Evolutionary conservation across 2,113 vertebrate species (phyloP).

Genomic region (Oryzias melastigma): DNA sequence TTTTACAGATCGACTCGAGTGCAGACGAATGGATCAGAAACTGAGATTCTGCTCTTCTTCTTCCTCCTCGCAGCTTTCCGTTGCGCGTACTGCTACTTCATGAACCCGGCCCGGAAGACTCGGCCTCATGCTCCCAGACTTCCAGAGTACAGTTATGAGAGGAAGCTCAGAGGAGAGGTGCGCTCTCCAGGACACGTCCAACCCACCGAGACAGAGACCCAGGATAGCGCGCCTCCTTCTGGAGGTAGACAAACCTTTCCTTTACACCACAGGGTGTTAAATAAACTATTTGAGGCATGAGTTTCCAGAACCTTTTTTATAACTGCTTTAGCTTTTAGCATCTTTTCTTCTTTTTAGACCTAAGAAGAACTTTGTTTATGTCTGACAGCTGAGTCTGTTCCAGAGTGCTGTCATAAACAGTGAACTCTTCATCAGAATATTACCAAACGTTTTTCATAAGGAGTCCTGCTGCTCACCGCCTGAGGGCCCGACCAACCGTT

Average conservation of each 20-base stretch:
- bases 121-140: slow-evolving; percentile 91
- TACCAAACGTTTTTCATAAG: too few relatives aligned
- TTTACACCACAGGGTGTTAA: too few relatives aligned
- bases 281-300: too few relatives aligned
- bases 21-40: background rate
- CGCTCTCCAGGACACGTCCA: slow-evolving; percentile 51
- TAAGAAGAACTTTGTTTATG: too few relatives aligned
- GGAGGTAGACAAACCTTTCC: slow-evolving; percentile 59
- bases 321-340: too few relatives aligned
- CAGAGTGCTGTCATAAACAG: too few relatives aligned
- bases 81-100: slow-evolving; percentile 95
- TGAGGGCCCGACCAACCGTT: background rate
- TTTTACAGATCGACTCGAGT: background rate
- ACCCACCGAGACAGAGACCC: slow-evolving; percentile 54
- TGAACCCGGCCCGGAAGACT: slow-evolving; percentile 96
- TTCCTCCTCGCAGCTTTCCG: slow-evolving; percentile 81
- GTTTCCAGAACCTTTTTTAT: too few relatives aligned
- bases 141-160: slow-evolving; percentile 91
- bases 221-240: slow-evolving; percentile 67
- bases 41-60: background rate
- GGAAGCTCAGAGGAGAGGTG: slow-evolving; percentile 67
- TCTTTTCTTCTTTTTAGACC: too few relatives aligned
- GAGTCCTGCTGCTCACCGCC: slow-evolving; percentile 9
- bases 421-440: too few relatives aligned
- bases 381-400: too few relatives aligned